These are phyloP conservation scores for Podotricha telesiphe DNA, from an alignment of 2,888 invertebrate species.

Conservation along the genomic window DNA sequence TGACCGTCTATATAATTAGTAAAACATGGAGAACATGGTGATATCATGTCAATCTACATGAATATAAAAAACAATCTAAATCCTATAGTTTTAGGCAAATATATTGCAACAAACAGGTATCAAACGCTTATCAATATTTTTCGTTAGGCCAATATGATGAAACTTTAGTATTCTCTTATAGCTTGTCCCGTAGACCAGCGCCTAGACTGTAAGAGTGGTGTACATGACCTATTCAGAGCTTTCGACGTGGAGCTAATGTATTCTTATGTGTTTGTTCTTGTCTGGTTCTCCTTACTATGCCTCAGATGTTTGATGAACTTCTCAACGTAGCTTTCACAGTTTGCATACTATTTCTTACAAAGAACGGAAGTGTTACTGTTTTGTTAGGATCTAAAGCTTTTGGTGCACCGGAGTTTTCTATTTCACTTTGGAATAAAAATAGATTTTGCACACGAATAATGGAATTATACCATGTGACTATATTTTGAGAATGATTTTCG, in stretches of 20 bases:
- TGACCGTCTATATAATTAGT: no score
- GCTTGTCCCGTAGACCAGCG: conserved; percentile 41
- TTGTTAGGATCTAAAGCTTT: conserved; percentile 8
- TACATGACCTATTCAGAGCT: conserved; percentile 64
- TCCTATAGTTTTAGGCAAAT: no score
- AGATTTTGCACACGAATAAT: no score
- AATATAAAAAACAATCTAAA: no score
- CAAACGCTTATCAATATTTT: not conserved
- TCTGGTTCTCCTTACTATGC: conserved; percentile 44
- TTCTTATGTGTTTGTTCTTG: conserved; percentile 55
- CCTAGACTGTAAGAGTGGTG: conserved; percentile 56
- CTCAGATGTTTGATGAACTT: conserved; percentile 38
- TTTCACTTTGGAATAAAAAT: not conserved
- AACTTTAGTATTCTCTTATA: conserved; percentile 19
- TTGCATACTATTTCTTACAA: conserved; percentile 16
- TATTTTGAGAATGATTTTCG: no score
- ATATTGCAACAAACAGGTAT: no score
- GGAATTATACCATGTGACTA: no score
- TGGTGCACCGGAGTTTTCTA: not conserved
- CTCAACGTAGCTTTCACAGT: conserved; percentile 21
- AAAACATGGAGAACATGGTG: no score
- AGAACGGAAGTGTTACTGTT: not conserved
- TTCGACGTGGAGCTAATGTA: conserved; percentile 60
- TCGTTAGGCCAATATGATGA: not conserved
- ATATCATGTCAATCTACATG: no score